Evolutionary conservation across 2,888 invertebrate species (phyloP).

Genomic region (Dryocosmus kuriphilus): DNA sequence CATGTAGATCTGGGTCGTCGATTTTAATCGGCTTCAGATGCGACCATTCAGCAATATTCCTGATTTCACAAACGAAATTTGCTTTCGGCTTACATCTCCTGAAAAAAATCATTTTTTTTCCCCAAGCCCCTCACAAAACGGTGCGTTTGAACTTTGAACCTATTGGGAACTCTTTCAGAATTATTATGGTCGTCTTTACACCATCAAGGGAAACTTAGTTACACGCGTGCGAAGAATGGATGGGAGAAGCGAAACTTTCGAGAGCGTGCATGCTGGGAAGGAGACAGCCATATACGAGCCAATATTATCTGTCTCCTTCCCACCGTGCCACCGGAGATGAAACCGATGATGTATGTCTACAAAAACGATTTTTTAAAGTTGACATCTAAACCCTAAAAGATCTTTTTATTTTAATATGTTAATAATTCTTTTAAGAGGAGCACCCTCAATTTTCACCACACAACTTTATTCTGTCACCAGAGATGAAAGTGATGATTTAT

Average conservation of each 20-base stretch:
- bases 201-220: too few relatives aligned
- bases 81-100: neutral
- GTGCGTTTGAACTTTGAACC: neutral
- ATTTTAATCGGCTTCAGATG: constrained; percentile 72
- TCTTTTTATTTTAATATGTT: neutral
- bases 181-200: too few relatives aligned
- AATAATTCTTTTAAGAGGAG: neutral
- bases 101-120: constrained; percentile 1
- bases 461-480: neutral
- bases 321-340: neutral
- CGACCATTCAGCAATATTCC: constrained; percentile 66
- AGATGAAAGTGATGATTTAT: too few relatives aligned
- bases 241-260: too few relatives aligned
- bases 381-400: too few relatives aligned
- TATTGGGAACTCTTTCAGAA: neutral
- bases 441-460: neutral
- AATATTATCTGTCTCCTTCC: too few relatives aligned
- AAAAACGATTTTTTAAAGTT: too few relatives aligned
- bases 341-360: neutral
- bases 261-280: too few relatives aligned
- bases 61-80: constrained; percentile 42
- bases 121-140: neutral
- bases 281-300: too few relatives aligned
- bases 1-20: constrained; percentile 74
- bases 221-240: too few relatives aligned